Evolutionary conservation across 2,113 vertebrate genomes (phyloP).

Genomic region (Tautogolabrus adspersus): DNA sequence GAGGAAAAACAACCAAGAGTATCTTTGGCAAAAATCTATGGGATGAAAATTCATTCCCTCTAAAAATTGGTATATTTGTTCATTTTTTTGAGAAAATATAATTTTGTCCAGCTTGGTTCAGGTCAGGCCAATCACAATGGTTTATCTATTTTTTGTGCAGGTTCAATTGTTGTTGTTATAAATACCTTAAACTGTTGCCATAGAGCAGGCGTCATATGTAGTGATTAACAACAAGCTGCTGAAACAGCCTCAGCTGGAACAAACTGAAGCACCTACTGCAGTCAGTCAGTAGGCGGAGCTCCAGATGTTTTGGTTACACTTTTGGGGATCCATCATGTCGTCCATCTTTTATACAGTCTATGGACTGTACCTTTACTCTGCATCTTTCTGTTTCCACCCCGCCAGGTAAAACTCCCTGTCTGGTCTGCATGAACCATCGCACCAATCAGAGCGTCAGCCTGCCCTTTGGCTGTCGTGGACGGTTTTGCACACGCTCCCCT

Average conservation of each 20-base stretch:
- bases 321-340: too few species aligned
- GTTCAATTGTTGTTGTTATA: too few species aligned
- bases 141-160: neutral
- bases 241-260: too few species aligned
- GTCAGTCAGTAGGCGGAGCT: neutral
- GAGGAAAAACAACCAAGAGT: too few species aligned
- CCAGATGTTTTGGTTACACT: too few species aligned
- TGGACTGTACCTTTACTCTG: neutral
- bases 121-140: neutral
- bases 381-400: constrained; percentile 1
- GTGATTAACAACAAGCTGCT: too few species aligned
- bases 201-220: too few species aligned
- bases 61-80: neutral
- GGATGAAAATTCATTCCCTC: neutral
- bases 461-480: constrained; percentile 96
- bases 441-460: constrained; percentile 98
- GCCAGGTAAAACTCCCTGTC: constrained; percentile 93
- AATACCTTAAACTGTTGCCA: too few species aligned
- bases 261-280: too few species aligned
- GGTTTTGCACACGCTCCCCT: constrained; percentile 96
- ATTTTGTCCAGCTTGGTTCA: neutral
- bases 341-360: too few species aligned
- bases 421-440: constrained; percentile 99
- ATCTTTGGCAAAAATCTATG: neutral
- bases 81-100: neutral